phyloP scores from a whole-genome alignment of 2,888 invertebrate species.

The Tortricodes alternella region DNA sequence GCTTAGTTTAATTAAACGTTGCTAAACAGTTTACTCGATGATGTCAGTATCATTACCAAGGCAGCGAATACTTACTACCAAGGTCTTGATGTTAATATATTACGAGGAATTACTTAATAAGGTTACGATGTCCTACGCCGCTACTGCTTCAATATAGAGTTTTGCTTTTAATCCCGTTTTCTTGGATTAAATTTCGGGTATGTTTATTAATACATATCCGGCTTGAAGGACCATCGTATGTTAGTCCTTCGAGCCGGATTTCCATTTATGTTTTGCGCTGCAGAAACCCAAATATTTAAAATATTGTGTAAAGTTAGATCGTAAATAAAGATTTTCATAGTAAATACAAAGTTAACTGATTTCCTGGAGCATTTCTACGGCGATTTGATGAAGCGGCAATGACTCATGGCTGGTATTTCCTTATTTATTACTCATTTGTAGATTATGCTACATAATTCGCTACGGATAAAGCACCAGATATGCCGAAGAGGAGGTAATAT shows the following conservation, averaged over 20 bases:
- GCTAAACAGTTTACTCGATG: conserved; percentile 34
- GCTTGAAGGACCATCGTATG: neutral
- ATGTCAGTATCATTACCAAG: conserved; percentile 35
- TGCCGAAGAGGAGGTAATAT: no score
- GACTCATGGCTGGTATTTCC: conserved; percentile 23
- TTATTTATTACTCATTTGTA: conserved; percentile 4
- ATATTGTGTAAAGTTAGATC: neutral
- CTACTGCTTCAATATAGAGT: neutral
- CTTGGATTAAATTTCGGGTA: conserved; percentile 1
- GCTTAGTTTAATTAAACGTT: conserved; percentile 17
- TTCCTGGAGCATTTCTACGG: neutral
- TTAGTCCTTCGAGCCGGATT: neutral
- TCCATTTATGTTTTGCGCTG: neutral
- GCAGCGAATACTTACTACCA: no score
- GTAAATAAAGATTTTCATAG: neutral
- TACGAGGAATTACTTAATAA: conserved; percentile 8
- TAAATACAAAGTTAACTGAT: no score
- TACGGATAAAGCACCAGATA: no score
- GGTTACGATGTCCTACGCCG: neutral
- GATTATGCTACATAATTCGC: neutral
- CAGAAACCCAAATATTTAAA: neutral
- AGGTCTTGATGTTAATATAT: conserved; percentile 24
- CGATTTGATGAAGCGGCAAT: neutral
- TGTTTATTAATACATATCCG: neutral
- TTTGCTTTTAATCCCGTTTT: neutral